Conservation (phyloP, 2,888 invertebrate species). For the Halocaridina rubra region DNA sequence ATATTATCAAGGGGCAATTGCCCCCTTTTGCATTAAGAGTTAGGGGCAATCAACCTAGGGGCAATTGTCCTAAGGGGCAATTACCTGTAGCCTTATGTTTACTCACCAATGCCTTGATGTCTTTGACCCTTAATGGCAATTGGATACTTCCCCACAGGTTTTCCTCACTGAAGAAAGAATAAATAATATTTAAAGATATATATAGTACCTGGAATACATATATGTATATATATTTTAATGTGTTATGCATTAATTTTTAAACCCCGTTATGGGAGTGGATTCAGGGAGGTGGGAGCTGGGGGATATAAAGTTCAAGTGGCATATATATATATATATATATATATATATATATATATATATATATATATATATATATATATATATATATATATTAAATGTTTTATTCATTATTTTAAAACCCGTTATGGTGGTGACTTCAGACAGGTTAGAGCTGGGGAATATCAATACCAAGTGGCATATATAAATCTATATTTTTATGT, state of each 20-base stretch:
- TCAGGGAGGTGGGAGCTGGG: not conserved
- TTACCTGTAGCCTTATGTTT: too few species aligned
- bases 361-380: not conserved
- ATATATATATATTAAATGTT: too few species aligned
- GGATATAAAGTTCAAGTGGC: not conserved
- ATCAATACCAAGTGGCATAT: too few species aligned
- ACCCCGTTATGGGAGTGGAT: not conserved
- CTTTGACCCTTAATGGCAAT: constrained; percentile 85
- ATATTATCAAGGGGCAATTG: too few species aligned
- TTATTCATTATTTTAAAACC: too few species aligned
- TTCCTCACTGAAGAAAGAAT: constrained; percentile 72
- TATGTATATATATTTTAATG: not conserved
- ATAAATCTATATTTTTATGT: too few species aligned
- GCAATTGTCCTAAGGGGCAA: too few species aligned
- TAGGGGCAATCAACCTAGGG: too few species aligned
- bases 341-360: not conserved
- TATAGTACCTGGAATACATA: not conserved
- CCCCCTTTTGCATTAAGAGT: too few species aligned
- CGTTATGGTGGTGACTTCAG: too few species aligned
- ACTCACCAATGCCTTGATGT: constrained; percentile 83
- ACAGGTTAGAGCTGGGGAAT: too few species aligned
- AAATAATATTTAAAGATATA: not conserved
- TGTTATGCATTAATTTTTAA: not conserved
- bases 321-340: not conserved
- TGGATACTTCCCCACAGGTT: constrained; percentile 69